Percentiles rank a stretch among this genome's conserved stretches.
These are phyloP conservation scores for Megaptera novaeangliae DNA, from an alignment of 2,113 vertebrate species.

Conservation along the genomic window DNA sequence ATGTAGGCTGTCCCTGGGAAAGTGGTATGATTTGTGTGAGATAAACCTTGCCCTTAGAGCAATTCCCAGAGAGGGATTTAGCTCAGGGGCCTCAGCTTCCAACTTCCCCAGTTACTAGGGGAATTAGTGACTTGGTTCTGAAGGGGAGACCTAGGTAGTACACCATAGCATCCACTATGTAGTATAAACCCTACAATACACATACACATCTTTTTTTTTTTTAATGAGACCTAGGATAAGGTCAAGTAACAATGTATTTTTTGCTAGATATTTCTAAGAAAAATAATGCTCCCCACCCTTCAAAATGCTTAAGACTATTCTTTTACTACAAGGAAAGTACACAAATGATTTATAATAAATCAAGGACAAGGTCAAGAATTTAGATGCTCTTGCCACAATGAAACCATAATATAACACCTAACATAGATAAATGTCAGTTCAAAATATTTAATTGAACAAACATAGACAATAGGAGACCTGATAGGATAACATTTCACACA, in stretches of 20 bases:
- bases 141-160: neutral
- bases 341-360: constrained; percentile 31
- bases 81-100: neutral
- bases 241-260: neutral
- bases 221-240: neutral
- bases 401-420: constrained; percentile 43
- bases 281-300: neutral
- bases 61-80: neutral
- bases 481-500: constrained; percentile 40
- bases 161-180: neutral
- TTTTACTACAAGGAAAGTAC: constrained; percentile 10
- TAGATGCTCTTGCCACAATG: neutral
- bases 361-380: constrained; percentile 48
- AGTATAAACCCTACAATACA: neutral
- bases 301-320: constrained; percentile 15
- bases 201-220: neutral
- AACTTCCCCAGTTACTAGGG: neutral
- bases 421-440: constrained; percentile 35
- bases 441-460: constrained; percentile 50
- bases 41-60: neutral
- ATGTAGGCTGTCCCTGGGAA: neutral
- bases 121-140: neutral
- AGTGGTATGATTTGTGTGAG: neutral
- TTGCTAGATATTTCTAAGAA: constrained; percentile 27
- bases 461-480: neutral